A percentile compares a stretch with the other conserved stretches of the same genome.
Conservation (phyloP, 2,797 vertebrate species). For the Karalla daura region DNA sequence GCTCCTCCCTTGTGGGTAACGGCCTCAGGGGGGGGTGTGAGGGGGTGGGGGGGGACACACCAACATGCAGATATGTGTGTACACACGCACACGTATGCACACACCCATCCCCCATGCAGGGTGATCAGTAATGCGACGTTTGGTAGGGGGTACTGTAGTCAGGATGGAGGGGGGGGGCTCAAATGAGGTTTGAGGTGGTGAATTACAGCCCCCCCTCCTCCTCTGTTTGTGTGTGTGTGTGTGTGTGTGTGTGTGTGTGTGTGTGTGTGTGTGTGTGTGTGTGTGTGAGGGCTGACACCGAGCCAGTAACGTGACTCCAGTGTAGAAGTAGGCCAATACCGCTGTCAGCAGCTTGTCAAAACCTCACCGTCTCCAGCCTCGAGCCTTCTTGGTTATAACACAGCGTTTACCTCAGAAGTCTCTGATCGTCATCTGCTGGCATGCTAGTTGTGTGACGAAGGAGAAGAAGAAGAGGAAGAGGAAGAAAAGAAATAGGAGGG, state of each 20-base stretch:
- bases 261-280: conserved; percentile 6
- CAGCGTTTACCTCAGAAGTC: conserved; percentile 1
- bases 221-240: no score
- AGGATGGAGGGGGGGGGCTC: conserved; percentile 35
- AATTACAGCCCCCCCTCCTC: neutral
- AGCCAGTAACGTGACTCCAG: conserved; percentile 57
- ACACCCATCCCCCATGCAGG: conserved; percentile 18
- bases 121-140: conserved; percentile 46
- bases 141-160: conserved; percentile 38
- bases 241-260: neutral
- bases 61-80: neutral
- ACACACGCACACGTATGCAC: neutral
- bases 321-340: conserved; percentile 64
- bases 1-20: conserved; percentile 24
- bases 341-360: conserved; percentile 65
- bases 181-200: conserved; percentile 23
- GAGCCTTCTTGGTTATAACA: conserved; percentile 14
- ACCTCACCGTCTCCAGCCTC: conserved; percentile 11
- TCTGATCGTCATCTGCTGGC: neutral
- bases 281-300: conserved; percentile 26
- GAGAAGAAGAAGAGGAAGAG: no score
- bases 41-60: conserved; percentile 1
- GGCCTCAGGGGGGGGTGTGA: neutral
- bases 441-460: neutral
- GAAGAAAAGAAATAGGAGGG: no score